phyloP scores from a whole-genome alignment of 35 echinoderm and acorn worm genomes.

The Ptychodera flava region DNA sequence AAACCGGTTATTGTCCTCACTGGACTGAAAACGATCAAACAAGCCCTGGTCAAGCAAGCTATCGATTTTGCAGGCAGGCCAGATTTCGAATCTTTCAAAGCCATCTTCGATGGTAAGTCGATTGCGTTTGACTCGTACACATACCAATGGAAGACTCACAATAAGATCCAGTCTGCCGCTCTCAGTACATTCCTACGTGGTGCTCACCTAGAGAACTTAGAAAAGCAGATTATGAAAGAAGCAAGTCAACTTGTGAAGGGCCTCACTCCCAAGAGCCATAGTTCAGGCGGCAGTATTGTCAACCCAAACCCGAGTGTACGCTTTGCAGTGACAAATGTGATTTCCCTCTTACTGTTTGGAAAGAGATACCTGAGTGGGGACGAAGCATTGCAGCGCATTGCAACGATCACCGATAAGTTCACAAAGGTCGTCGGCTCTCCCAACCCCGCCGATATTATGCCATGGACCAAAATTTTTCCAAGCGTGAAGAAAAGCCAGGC shows the following conservation, averaged over 20 bases:
- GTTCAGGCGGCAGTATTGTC: background rate
- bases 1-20: constrained; percentile 83
- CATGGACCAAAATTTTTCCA: constrained; percentile 63
- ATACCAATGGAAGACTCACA: constrained; percentile 62
- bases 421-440: constrained; percentile 42
- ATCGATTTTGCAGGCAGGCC: constrained; percentile 87
- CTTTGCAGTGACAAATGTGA: background rate
- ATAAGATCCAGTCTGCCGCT: constrained; percentile 40
- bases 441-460: constrained; percentile 78
- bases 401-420: constrained; percentile 18
- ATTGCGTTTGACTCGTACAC: constrained; percentile 48
- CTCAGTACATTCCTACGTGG: constrained; percentile 63
- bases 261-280: background rate
- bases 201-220: constrained; percentile 26
- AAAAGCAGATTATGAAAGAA: constrained; percentile 37
- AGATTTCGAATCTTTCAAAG: constrained; percentile 57
- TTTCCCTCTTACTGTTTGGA: background rate
- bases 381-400: background rate
- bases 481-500: constrained; percentile 25
- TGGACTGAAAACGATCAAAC: constrained; percentile 63
- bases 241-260: background rate
- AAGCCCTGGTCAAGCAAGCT: constrained; percentile 66
- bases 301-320: background rate
- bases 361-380: background rate
- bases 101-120: constrained; percentile 6